Evolutionary conservation across 1,140 invertebrate species (phyloP).

Genomic region (Zaprionus ghesquierei): DNA sequence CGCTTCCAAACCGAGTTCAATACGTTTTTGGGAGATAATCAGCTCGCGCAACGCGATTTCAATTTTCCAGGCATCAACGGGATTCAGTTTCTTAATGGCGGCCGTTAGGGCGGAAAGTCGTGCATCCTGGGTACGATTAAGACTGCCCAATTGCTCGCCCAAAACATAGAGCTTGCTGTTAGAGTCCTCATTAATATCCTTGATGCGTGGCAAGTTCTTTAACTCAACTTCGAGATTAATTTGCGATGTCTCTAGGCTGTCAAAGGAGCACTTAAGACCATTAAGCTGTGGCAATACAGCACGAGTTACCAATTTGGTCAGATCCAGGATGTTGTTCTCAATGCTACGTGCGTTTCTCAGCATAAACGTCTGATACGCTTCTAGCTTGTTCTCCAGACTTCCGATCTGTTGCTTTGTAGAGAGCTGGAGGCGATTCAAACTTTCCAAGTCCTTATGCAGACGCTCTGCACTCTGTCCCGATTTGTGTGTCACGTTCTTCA

Average conservation of each 20-base stretch:
- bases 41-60: slow-evolving; percentile 54
- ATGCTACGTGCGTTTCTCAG: slow-evolving; percentile 40
- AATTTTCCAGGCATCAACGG: slow-evolving; percentile 48
- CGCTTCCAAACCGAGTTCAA: slow-evolving; percentile 54
- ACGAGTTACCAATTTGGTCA: slow-evolving; percentile 56
- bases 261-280: slow-evolving; percentile 57
- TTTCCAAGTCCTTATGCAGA: slow-evolving; percentile 28
- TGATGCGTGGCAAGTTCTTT: slow-evolving; percentile 42
- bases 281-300: slow-evolving; percentile 55
- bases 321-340: slow-evolving; percentile 43
- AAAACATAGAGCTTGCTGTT: slow-evolving; percentile 41
- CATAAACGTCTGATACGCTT: slow-evolving; percentile 51
- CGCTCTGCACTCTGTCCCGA: slow-evolving; percentile 24
- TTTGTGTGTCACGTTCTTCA: slow-evolving; percentile 31
- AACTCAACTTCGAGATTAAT: slow-evolving; percentile 65
- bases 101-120: slow-evolving; percentile 29
- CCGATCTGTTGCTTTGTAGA: slow-evolving; percentile 40
- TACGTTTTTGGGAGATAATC: slow-evolving; percentile 65
- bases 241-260: slow-evolving; percentile 60
- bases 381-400: slow-evolving; percentile 45
- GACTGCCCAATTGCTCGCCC: slow-evolving; percentile 28
- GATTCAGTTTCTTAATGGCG: slow-evolving; percentile 43
- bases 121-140: slow-evolving; percentile 51
- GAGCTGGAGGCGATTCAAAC: slow-evolving; percentile 31
- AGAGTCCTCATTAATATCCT: slow-evolving; percentile 38